Base-by-base conservation (phyloP, 1,140 invertebrate species). In the Stenopsyche tienmushanensis region DNA sequence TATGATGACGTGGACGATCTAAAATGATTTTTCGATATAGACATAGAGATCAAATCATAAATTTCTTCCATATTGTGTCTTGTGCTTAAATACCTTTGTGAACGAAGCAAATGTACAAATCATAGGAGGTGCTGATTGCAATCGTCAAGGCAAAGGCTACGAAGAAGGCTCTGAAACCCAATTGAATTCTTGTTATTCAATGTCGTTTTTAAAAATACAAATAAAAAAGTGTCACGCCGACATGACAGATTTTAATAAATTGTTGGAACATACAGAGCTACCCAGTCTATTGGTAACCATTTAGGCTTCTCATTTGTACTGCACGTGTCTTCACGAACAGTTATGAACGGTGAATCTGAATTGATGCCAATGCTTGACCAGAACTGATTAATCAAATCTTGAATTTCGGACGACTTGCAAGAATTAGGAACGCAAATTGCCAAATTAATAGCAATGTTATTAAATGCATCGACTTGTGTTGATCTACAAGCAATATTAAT, bases 91-190 rank as follows among this genome's bases (percentile, higher is more conserved):
- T n/a, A n/a, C n/a, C n/a, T n/a, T n/a, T n/a, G n/a, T n/a, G n/a
- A n/a, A n/a, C n/a, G n/a, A n/a, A n/a, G n/a, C n/a, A n/a, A n/a
- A n/a, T n/a, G n/a, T n/a, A n/a, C 5, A 57, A 8, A 10, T 57
- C 54, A 21, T 57, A 57, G 5, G 15, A 10, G 8, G 54, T 42
- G 34, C 54, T 57, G 18, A 42, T 1, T 23, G 44, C 1, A n/a
- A 57, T n/a, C 20, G 44, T 3, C 5, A 41, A 2, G n/a, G 23
- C 54, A 23, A 42, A 57, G 15, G 44, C 20, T 20, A 44, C 25
- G n/a, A 57, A 57, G 21, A 57, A 57, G n/a, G 41, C 34, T 13
- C 54, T 57, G 13, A n/a, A n/a, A n/a, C n/a, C n/a, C n/a, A n/a
- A n/a, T n/a, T n/a, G n/a, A n/a, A n/a, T n/a, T n/a, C n/a, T n/a